Conservation (phyloP, 2,113 vertebrate species). For the Ailurus styani region DNA sequence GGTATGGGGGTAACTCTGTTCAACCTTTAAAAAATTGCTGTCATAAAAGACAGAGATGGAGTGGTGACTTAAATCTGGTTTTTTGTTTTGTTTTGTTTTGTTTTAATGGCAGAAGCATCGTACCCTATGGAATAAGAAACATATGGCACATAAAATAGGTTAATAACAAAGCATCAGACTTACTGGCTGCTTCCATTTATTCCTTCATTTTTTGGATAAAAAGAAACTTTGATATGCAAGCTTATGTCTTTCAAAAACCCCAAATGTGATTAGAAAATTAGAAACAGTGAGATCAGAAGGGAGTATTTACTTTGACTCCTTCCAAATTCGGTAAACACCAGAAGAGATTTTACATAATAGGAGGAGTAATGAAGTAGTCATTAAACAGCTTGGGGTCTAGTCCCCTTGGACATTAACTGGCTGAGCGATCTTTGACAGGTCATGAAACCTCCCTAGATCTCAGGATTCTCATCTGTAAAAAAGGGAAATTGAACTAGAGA, state of each 20-base stretch:
- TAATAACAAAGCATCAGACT: conserved; percentile 20
- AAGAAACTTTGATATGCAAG: conserved; percentile 37
- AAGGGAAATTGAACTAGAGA: background rate
- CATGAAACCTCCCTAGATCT: background rate
- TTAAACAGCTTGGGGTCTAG: background rate
- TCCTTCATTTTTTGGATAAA: background rate
- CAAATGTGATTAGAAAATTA: conserved; percentile 33
- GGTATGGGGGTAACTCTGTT: conserved; percentile 61
- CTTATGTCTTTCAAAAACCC: background rate
- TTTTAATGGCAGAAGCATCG: background rate
- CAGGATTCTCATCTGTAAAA: background rate
- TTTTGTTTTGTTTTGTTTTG: background rate
- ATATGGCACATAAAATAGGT: conserved; percentile 13
- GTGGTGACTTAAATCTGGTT: conserved; percentile 41
- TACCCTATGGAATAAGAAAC: background rate
- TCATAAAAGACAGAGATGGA: conserved; percentile 68
- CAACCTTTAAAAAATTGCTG: conserved; percentile 74
- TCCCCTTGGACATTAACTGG: background rate
- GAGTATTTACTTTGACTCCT: conserved; percentile 16
- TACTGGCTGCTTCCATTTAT: background rate
- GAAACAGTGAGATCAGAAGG: background rate
- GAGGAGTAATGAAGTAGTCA: background rate
- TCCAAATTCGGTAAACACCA: conserved; percentile 17
- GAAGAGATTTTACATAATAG: background rate
- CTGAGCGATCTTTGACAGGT: background rate